Conservation (phyloP, 2,113 vertebrate species). For the Dipodomys merriami region DNA sequence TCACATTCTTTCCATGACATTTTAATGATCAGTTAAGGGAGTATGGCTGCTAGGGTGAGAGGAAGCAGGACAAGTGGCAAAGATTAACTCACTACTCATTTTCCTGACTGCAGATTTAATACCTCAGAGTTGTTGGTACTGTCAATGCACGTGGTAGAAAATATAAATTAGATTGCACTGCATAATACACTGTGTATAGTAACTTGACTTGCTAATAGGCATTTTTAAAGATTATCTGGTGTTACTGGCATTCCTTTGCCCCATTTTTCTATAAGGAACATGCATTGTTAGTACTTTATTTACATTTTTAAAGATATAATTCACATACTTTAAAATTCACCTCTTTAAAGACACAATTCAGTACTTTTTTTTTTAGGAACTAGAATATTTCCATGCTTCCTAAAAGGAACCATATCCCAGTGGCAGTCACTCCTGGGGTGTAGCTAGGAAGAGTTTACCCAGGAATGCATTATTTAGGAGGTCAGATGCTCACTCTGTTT, state of each 20-base stretch:
- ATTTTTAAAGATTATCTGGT: slow-evolving; percentile 17
- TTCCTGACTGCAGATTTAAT: slow-evolving; percentile 60
- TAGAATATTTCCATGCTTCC: background rate
- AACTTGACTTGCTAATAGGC: background rate
- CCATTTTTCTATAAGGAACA: slow-evolving; percentile 28
- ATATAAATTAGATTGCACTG: slow-evolving; percentile 28
- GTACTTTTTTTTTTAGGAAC: background rate
- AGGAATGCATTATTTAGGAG: background rate
- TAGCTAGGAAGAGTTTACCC: background rate
- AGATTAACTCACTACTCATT: slow-evolving; percentile 67
- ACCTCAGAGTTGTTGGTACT: slow-evolving; percentile 41
- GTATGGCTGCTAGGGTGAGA: slow-evolving; percentile 61
- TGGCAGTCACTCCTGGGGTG: background rate
- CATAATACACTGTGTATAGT: background rate
- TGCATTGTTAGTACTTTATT: background rate
- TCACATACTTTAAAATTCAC: background rate
- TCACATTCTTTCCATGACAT: slow-evolving; percentile 73
- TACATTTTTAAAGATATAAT: slow-evolving; percentile 24
- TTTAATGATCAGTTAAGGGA: slow-evolving; percentile 76
- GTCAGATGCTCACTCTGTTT: background rate
- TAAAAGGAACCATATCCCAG: background rate
- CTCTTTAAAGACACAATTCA: background rate
- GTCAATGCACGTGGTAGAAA: slow-evolving; percentile 49
- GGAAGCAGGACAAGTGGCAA: slow-evolving; percentile 70
- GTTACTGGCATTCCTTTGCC: slow-evolving; percentile 2